These are phyloP conservation scores for Ferdinandea cuprea DNA, from an alignment of 2,888 invertebrate genomes.

Conservation along the genomic window DNA sequence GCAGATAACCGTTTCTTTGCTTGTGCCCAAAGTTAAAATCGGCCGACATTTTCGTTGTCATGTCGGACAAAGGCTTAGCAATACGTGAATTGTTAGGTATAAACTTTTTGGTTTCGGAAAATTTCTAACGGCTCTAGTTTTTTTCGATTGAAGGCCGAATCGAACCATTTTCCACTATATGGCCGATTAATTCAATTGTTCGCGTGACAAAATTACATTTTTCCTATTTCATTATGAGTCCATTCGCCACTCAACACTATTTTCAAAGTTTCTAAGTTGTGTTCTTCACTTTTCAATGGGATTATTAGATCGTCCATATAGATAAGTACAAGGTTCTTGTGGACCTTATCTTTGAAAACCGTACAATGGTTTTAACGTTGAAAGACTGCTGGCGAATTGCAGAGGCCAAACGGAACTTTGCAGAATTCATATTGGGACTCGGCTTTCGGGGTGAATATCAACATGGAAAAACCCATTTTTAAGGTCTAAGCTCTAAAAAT, in stretches of 20 bases:
- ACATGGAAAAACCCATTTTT: conserved; percentile 13
- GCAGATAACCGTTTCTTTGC: conserved; percentile 75
- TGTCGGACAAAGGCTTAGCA: conserved; percentile 31
- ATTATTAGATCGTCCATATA: conserved; percentile 20
- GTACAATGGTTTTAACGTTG: too few species aligned
- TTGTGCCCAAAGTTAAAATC: conserved; percentile 68
- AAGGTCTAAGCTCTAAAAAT: background rate
- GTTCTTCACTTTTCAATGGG: conserved; percentile 7
- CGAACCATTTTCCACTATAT: conserved; percentile 13
- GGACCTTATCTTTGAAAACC: background rate
- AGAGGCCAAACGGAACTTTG: background rate
- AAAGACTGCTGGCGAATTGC: too few species aligned
- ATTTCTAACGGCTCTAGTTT: conserved; percentile 23
- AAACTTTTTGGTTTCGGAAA: conserved; percentile 31
- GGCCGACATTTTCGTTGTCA: conserved; percentile 8
- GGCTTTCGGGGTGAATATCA: background rate
- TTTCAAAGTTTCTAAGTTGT: conserved; percentile 51
- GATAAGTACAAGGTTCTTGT: background rate
- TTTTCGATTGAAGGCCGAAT: conserved; percentile 18
- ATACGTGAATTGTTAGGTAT: conserved; percentile 11
- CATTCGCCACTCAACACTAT: background rate
- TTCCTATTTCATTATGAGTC: conserved; percentile 17
- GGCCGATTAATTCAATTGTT: conserved; percentile 34
- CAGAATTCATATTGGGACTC: conserved; percentile 1
- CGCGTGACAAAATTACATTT: conserved; percentile 22